Evolutionary conservation across 2,797 vertebrate genomes (phyloP), one percentile per base, ranked within the genome.

Genomic region (Halcyon leucocephala): DNA sequence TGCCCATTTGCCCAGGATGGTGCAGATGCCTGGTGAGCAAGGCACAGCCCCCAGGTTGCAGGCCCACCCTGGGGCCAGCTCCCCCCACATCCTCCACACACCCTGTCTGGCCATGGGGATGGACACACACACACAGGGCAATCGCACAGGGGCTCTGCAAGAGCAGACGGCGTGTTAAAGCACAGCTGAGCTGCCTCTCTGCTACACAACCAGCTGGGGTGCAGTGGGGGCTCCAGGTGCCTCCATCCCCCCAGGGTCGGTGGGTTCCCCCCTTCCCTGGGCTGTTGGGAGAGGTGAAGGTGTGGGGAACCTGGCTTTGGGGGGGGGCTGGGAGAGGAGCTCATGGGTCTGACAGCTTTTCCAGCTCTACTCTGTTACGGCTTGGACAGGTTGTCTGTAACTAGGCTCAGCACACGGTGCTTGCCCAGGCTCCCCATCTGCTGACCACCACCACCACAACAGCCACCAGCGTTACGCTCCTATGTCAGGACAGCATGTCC

Each of bases 171-270:
- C 8, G 1, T 1, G 3, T 16, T 24, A 17, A 6, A 46, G 42
- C 51, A 25, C 46, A 18, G 77, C 52, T 25, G 57, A 35, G 65
- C 1, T 48, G 57, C 16, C 57, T 10, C 15, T 1, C 11, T 4
- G 5, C 54, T 46, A 10, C 7, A 0, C 39, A 3, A 2, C 2
- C 1, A 15, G 54, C 4, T 12, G 29, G 62, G 33, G 37, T 1
- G 29, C 66, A 33, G 33, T 1, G 0, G 26, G 35, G 7, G 29
- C 29, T 60, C 12, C 0, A 0, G 5, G 5, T 7, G 29, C 25
- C 64, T 16, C n/a, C 41, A 7, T 24, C 10, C 1, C 0, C 17
- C 49, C 61, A 7, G 42, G 8, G 8, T 5, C 29, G 6, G 2
- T 0, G 2, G 37, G n/a, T 6, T 29, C 3, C 4, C 29, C n/a